These are phyloP conservation scores for Agonopterix subpropinquella DNA, from an alignment of 2,888 invertebrate species.

Conservation along the genomic window DNA sequence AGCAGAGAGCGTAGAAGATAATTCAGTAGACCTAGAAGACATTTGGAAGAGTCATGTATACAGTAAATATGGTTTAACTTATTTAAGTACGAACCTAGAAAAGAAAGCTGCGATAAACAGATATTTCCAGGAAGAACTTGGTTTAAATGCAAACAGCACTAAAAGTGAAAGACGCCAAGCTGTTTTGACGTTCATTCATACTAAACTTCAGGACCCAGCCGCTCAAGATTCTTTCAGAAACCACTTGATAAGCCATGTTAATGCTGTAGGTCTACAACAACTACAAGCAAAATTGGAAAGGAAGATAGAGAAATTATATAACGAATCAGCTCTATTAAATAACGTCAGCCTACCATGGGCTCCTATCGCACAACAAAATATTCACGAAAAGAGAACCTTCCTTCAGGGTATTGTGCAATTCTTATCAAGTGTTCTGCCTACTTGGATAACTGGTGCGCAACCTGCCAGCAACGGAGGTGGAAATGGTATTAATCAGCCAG, in stretches of 20 bases:
- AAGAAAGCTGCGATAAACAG: conserved; percentile 42
- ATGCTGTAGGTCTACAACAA: conserved; percentile 41
- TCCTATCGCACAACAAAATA: conserved; percentile 32
- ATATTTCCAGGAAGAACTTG: conserved; percentile 51
- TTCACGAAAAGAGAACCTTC: conserved; percentile 47
- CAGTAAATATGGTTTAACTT: conserved; percentile 46
- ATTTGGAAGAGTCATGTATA: conserved; percentile 56
- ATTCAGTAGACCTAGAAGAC: conserved; percentile 52
- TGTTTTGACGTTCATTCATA: conserved; percentile 45
- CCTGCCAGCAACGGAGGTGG: not conserved
- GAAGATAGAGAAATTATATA: conserved; percentile 52
- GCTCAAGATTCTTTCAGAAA: conserved; percentile 37
- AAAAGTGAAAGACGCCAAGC: conserved; percentile 53
- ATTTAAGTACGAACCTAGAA: conserved; percentile 40
- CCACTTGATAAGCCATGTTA: conserved; percentile 43
- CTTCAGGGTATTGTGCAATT: conserved; percentile 44
- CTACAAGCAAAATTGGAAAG: conserved; percentile 40
- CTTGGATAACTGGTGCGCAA: conserved; percentile 35
- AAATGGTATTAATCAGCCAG: not conserved
- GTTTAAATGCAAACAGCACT: conserved; percentile 48
- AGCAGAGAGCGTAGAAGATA: conserved; percentile 32
- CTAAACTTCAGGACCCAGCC: conserved; percentile 32
- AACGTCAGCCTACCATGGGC: conserved; percentile 45
- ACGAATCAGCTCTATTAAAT: conserved; percentile 44
- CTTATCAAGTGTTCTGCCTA: conserved; percentile 46